Evolutionary conservation across 2,888 invertebrate genomes (phyloP), one percentile per base, ranked within the genome.

Genomic region (Metacarcinus magister): DNA sequence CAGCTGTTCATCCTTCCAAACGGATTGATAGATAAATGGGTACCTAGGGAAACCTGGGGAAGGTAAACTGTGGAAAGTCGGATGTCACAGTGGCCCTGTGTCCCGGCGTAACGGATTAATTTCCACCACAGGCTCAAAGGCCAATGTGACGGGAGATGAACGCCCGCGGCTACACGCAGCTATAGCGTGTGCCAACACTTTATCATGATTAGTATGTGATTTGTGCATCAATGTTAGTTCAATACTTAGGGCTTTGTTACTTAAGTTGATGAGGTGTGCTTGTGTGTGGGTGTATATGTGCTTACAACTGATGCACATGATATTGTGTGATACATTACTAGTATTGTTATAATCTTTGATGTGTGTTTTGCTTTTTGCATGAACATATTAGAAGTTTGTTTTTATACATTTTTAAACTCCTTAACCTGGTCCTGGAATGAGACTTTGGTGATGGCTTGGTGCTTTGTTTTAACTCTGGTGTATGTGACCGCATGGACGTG

Each of bases 261-360:
- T 23, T 23, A 19, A 60, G 23, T 23, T 23, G 4, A 60, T 60
- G 16, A 60, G 60, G 23, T 10, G 48, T 5, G 46, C 32, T 19
- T 91, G 48, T 91, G 48, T 91, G n/a, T 44, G 46, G 16, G 48
- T 91, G 91, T 44, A n/a, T 91, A n/a, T 44, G 91, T 91, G 28
- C 91, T 2, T n/a, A 32, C 28, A 28, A 28, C 75, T 82, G 23
- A 90, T 32, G 44, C 48, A 23, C 23, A 46, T 91, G 2, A n/a
- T n/a, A 75, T 28, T 75, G 4, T 75, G 28, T n/a, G 28, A 75
- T 2, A 75, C 75, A 28, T 28, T 28, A 75, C n/a, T 28, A 8
- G 23, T 23, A 60, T 60, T 60, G 0, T 60, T 75, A 75, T 28
- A 75, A 75, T n/a, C 7, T n/a, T 23, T 75, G n/a, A 67, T 67